phyloP scores from a whole-genome alignment of 23 tunicate genomes.

The Phallusia fumigata region DNA sequence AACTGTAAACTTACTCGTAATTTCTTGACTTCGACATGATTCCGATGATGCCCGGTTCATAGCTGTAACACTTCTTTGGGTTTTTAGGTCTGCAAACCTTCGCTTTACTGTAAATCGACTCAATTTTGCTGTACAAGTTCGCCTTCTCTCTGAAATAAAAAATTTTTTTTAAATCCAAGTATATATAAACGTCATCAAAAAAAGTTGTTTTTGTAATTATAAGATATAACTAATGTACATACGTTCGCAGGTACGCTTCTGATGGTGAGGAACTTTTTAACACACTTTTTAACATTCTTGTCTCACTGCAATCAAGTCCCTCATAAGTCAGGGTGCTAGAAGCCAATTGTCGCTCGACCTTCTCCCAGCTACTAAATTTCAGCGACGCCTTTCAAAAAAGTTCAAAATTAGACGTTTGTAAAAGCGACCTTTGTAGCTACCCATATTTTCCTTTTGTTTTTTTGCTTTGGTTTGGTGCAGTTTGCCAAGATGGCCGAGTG shows the following conservation, averaged over 20 bases:
- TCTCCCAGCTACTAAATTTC: neutral
- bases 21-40: constrained; percentile 52
- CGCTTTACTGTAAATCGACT: constrained; percentile 64
- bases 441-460: too few species aligned
- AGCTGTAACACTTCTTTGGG: constrained; percentile 47
- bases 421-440: too few species aligned
- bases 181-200: too few species aligned
- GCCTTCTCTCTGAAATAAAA: constrained; percentile 27
- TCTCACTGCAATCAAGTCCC: neutral
- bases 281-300: constrained; percentile 2
- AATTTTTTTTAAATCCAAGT: neutral
- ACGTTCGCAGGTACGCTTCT: neutral
- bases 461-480: too few species aligned
- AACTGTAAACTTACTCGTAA: constrained; percentile 42
- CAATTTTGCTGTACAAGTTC: constrained; percentile 25
- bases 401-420: too few species aligned
- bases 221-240: neutral
- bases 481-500: too few species aligned
- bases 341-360: neutral
- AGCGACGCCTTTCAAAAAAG: neutral
- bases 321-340: neutral
- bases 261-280: neutral
- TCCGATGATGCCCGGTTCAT: constrained; percentile 62
- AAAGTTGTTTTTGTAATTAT: neutral
- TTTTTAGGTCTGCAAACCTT: constrained; percentile 32